Conservation (phyloP, 2,113 vertebrate genomes). For the Abramis brama region DNA sequence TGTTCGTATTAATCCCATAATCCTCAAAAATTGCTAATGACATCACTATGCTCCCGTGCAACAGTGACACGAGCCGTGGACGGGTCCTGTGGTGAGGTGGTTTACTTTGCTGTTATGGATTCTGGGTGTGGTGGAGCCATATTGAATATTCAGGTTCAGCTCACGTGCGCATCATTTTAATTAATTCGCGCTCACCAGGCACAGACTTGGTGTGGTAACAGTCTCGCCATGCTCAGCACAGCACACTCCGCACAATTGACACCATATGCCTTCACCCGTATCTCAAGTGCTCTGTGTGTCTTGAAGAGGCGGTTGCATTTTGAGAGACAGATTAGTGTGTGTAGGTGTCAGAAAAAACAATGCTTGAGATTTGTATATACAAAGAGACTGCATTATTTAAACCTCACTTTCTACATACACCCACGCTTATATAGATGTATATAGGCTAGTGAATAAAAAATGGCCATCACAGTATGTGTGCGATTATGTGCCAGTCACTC, state of each 20-base stretch:
- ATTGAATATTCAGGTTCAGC: constrained; percentile 26
- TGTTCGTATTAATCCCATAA: constrained; percentile 57
- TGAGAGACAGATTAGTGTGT: constrained; percentile 16
- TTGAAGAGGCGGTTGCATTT: constrained; percentile 12
- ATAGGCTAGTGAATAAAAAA: neutral
- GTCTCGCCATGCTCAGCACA: neutral
- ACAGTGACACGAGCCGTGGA: neutral
- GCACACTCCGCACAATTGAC: constrained; percentile 32
- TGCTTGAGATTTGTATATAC: constrained; percentile 4
- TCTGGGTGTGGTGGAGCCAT: neutral
- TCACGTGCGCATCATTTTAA: constrained; percentile 35
- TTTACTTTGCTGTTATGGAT: neutral
- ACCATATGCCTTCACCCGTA: constrained; percentile 39
- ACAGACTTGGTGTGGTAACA: neutral
- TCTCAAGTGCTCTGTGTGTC: constrained; percentile 5
- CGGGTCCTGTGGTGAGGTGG: neutral
- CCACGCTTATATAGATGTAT: neutral
- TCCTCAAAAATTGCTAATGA: constrained; percentile 59
- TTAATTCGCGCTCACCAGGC: constrained; percentile 2
- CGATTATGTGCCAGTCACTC: neutral
- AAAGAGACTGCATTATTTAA: constrained; percentile 17
- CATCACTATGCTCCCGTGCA: constrained; percentile 44
- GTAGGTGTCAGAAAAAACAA: constrained; percentile 20
- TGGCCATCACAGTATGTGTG: neutral
- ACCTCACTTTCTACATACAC: neutral